These are phyloP conservation scores for Linepithema humile DNA, from an alignment of 1,140 invertebrate genomes.

Conservation along the genomic window DNA sequence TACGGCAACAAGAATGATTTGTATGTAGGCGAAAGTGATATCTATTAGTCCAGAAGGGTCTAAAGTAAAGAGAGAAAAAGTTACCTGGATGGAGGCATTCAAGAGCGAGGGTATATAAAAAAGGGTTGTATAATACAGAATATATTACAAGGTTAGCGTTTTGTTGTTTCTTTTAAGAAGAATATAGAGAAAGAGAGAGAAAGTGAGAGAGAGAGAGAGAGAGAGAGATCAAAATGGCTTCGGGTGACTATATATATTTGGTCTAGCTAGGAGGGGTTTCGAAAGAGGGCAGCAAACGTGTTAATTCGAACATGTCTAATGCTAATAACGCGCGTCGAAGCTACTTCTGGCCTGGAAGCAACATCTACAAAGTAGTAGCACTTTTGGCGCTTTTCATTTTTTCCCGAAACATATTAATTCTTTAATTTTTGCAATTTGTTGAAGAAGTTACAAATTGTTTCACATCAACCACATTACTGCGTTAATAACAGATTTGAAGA, in stretches of 20 bases:
- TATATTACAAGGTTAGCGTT: slow-evolving; percentile 75
- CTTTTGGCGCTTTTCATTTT: neutral
- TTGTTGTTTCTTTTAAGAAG: slow-evolving; percentile 67
- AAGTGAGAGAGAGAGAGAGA: too few relatives aligned
- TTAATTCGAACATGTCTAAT: slow-evolving; percentile 78
- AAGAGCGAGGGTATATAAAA: slow-evolving; percentile 76
- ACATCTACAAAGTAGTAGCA: slow-evolving; percentile 3
- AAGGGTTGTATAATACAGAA: slow-evolving; percentile 78
- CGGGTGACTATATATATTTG: slow-evolving; percentile 72
- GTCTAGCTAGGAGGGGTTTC: slow-evolving; percentile 75
- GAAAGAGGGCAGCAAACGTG: slow-evolving; percentile 75
- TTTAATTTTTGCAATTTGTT: neutral
- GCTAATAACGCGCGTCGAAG: slow-evolving; percentile 71
- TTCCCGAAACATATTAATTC: neutral
- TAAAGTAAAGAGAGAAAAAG: slow-evolving; percentile 79
- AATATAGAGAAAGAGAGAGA: slow-evolving; percentile 69
- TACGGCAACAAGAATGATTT: slow-evolving; percentile 61
- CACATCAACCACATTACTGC: too few relatives aligned
- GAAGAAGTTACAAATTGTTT: neutral
- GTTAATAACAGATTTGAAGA: too few relatives aligned
- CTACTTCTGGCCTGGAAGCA: slow-evolving; percentile 63
- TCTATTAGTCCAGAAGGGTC: slow-evolving; percentile 71
- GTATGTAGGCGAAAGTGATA: slow-evolving; percentile 62
- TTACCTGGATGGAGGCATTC: slow-evolving; percentile 79
- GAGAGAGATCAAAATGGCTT: slow-evolving; percentile 72